phyloP scores from a whole-genome alignment of 2,113 vertebrate genomes.

The Scolopax mira region DNA sequence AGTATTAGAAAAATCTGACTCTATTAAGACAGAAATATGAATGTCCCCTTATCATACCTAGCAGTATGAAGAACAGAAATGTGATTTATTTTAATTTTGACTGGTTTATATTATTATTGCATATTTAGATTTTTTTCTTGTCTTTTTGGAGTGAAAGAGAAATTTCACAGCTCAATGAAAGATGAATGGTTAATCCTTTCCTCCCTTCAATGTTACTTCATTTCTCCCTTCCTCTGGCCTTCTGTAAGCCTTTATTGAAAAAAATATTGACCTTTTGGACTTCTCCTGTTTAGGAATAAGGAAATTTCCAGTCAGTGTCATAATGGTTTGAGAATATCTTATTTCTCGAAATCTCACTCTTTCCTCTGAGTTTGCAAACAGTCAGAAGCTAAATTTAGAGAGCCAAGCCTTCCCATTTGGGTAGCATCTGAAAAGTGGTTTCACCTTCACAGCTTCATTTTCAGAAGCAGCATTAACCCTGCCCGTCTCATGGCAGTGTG shows the following conservation, averaged over 20 bases:
- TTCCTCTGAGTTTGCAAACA: neutral
- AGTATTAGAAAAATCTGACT: neutral
- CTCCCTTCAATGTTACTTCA: neutral
- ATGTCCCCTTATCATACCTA: neutral
- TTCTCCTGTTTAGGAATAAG: neutral
- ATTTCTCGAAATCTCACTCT: neutral
- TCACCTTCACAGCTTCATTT: neutral
- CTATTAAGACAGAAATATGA: neutral
- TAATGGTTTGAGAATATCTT: neutral
- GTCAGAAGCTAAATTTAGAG: neutral
- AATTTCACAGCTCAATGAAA: neutral
- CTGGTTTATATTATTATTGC: neutral
- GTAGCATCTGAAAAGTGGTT: neutral
- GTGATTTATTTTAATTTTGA: neutral
- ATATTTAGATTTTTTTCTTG: neutral
- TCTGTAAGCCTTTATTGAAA: neutral
- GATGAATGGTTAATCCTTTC: neutral
- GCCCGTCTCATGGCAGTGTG: neutral
- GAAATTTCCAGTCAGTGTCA: neutral
- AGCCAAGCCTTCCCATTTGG: neutral
- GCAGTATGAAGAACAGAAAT: neutral
- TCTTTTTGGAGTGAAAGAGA: neutral
- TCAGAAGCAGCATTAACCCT: neutral
- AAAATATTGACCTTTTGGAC: neutral
- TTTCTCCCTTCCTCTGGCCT: neutral